Evolutionary conservation across 2,888 invertebrate species (phyloP), one percentile per base, ranked within the genome.

Genomic region (Chalcosyrphus nemorum): DNA sequence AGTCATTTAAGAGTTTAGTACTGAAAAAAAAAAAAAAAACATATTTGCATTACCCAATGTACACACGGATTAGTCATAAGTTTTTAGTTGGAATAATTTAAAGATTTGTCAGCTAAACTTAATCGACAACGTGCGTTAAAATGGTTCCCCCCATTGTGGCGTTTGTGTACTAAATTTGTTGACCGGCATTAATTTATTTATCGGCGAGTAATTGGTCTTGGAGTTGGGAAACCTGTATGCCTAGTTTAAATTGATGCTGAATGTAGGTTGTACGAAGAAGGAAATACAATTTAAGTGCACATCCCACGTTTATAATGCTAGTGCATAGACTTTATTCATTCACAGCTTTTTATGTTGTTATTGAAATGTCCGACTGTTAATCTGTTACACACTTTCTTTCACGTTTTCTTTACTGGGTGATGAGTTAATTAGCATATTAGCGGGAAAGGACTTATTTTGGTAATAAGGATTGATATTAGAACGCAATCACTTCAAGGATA

Each of bases 311-410:
- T 19, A 19, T 6, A 9, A 24, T 24, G 41, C 21, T 32, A 63
- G 63, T 63, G 47, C 38, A 50, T 38, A 11, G 15, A 43, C 61
- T 47, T 9, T 47, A 43, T 47, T 47, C 29, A 27, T 47, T 47
- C 29, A 17, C 21, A 27, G 57, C 35, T 57, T 24, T 50, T 66
- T 52, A n/a, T 56, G 6, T 15, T 27, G 56, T 38, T 57, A 56
- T 45, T 32, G 13, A 35, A 50, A 32, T 66, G 50, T 50, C 2
- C 17, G 50, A 50, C 50, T 38, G 41, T 29, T 29, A 7, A 75
- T 75, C 65, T 57, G 38, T 50, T 29, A 66, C n/a, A n/a, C n/a
- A n/a, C 68, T 76, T 68, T 75, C 57, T 57, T 50, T 71, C 47
- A 2, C 59, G 57, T 59, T 71, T 47, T 70, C 29, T 41, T 21